A percentile compares a stretch with the other conserved stretches of the same genome.
phyloP scores from a whole-genome alignment of 2,797 vertebrate species.

The Poecilia wingei region DNA sequence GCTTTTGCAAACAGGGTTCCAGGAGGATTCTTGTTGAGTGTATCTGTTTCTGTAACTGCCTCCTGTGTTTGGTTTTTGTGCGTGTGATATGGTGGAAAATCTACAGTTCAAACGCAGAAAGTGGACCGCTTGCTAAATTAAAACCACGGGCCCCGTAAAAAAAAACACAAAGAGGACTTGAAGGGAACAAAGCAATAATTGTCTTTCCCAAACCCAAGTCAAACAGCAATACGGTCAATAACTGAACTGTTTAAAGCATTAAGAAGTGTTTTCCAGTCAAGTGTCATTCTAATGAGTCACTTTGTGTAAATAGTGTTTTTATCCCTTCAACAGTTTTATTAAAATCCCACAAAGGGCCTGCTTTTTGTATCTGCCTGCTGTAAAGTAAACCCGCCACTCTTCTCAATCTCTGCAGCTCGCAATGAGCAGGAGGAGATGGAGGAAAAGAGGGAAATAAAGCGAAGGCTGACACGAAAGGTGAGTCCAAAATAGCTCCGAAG shows the following conservation, averaged over 20 bases:
- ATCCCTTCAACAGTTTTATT: conserved; percentile 22
- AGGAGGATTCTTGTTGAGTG: conserved; percentile 28
- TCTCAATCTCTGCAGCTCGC: conserved; percentile 85
- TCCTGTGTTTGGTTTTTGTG: conserved; percentile 21
- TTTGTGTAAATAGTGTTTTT: conserved; percentile 51
- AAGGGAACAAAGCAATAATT: conserved; percentile 43
- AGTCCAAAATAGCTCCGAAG: conserved; percentile 68
- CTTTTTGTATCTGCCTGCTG: conserved; percentile 1
- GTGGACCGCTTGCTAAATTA: conserved; percentile 44
- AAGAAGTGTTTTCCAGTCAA: conserved; percentile 43
- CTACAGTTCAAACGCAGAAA: conserved; percentile 1
- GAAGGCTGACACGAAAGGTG: conserved; percentile 94
- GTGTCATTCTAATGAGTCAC: conserved; percentile 49
- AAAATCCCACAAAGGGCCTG: conserved; percentile 22
- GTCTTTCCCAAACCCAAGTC: conserved; percentile 43
- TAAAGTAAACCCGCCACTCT: conserved; percentile 13
- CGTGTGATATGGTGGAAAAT: conserved; percentile 16
- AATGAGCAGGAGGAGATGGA: conserved; percentile 98
- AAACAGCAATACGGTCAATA: conserved; percentile 53
- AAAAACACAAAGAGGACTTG: conserved; percentile 27
- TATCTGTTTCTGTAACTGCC: conserved; percentile 16
- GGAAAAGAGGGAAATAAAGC: conserved; percentile 97
- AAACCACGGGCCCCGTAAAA: conserved; percentile 33
- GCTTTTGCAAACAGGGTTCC: conserved; percentile 31
- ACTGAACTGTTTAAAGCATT: conserved; percentile 50